Evolutionary conservation across 2,888 invertebrate genomes (phyloP).

Genomic region (Acleris laterana): DNA sequence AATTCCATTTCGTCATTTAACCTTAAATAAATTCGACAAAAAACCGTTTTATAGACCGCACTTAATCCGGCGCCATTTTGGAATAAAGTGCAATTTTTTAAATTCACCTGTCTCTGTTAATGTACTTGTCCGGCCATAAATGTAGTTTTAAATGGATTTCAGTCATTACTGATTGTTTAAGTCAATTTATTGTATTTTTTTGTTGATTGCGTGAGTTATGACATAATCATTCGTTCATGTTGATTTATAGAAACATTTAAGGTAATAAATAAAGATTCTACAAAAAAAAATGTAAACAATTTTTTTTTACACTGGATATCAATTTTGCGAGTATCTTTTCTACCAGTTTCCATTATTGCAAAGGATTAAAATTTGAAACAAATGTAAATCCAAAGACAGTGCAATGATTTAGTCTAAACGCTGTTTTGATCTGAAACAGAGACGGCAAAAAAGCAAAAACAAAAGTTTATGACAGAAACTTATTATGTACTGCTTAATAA

Average conservation of each 20-base stretch:
- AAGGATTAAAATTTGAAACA: too few species aligned
- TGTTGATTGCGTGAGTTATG: conserved; percentile 44
- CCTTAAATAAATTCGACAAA: conserved; percentile 33
- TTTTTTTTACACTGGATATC: too few species aligned
- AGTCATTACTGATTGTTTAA: conserved; percentile 46
- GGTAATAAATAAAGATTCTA: neutral
- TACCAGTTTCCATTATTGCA: too few species aligned
- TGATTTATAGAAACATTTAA: conserved; percentile 15
- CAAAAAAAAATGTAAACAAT: too few species aligned
- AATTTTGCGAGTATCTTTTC: too few species aligned
- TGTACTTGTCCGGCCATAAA: conserved; percentile 50
- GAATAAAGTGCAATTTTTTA: conserved; percentile 17
- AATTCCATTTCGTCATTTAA: conserved; percentile 44
- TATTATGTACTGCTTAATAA: too few species aligned
- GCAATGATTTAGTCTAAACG: too few species aligned
- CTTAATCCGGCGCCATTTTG: conserved; percentile 38
- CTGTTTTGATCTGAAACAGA: too few species aligned
- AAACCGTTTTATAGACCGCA: conserved; percentile 37
- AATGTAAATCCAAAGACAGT: too few species aligned
- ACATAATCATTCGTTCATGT: conserved; percentile 16
- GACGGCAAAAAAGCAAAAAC: too few species aligned
- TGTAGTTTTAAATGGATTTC: conserved; percentile 56
- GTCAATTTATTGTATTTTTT: conserved; percentile 45
- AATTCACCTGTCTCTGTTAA: conserved; percentile 36
- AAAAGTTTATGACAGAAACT: too few species aligned